Evolutionary conservation across 2,888 invertebrate genomes (phyloP).

Genomic region (Agonopterix arenella): DNA sequence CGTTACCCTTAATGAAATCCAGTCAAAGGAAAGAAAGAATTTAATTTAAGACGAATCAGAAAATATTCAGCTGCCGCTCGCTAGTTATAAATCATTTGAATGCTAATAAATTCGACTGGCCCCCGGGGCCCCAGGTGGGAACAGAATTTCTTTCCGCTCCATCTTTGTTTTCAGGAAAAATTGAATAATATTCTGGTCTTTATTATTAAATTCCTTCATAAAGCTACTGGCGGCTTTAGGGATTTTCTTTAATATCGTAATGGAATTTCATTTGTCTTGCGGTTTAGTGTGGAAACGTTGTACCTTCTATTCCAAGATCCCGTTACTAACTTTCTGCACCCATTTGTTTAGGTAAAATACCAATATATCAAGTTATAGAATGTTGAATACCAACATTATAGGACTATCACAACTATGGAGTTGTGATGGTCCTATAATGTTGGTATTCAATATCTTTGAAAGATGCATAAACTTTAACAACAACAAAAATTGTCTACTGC

Average conservation of each 20-base stretch:
- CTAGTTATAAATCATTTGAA: conserved; percentile 77
- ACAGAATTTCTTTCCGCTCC: conserved; percentile 65
- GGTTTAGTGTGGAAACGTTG: conserved; percentile 25
- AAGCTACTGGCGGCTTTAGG: conserved; percentile 60
- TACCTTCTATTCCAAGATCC: too few relatives aligned
- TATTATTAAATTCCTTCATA: conserved; percentile 71
- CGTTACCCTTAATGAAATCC: conserved; percentile 72
- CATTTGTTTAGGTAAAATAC: too few relatives aligned
- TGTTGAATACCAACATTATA: not conserved
- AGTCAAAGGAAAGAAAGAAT: conserved; percentile 74
- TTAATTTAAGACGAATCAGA: conserved; percentile 75
- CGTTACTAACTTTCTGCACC: too few relatives aligned
- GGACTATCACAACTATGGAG: too few relatives aligned
- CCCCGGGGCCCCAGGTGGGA: conserved; percentile 61
- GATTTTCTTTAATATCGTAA: conserved; percentile 67
- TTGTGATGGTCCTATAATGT: too few relatives aligned
- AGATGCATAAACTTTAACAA: too few relatives aligned
- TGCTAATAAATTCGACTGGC: conserved; percentile 75
- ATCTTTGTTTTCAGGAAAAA: conserved; percentile 68
- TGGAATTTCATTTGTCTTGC: conserved; percentile 65
- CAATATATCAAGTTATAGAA: conserved; percentile 18
- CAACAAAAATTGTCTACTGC: too few relatives aligned
- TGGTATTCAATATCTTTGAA: too few relatives aligned
- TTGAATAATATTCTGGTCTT: conserved; percentile 68
- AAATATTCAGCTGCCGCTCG: conserved; percentile 73